These are phyloP conservation scores for Platysternon megacephalum DNA, from an alignment of 2,113 vertebrate species.

Conservation along the genomic window DNA sequence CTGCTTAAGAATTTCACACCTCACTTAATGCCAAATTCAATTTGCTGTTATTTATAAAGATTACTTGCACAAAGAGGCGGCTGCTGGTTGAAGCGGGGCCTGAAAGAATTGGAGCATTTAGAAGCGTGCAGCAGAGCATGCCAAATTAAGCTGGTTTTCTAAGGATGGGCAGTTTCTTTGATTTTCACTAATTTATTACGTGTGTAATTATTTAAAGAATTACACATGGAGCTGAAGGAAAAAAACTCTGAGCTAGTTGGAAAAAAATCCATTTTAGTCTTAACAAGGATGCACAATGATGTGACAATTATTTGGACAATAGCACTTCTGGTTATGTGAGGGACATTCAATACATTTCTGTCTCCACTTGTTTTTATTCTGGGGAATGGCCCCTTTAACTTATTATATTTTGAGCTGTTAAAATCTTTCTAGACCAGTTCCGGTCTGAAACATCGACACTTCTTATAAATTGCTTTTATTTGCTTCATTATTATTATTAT, in stretches of 20 bases:
- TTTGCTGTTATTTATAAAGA: conserved; percentile 40
- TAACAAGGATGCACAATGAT: neutral
- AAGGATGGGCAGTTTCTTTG: conserved; percentile 47
- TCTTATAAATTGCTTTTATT: neutral
- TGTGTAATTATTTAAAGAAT: conserved; percentile 66
- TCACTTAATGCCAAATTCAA: conserved; percentile 48
- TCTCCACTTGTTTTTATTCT: neutral
- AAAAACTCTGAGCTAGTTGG: conserved; percentile 9
- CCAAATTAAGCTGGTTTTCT: conserved; percentile 66
- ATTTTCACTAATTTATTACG: conserved; percentile 71
- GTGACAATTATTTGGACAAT: conserved; percentile 15
- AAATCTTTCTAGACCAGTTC: neutral
- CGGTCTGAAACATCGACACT: neutral
- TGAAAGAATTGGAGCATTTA: conserved; percentile 49
- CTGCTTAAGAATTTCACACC: conserved; percentile 57
- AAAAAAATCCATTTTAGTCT: conserved; percentile 11
- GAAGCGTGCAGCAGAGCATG: conserved; percentile 52
- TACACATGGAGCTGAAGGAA: conserved; percentile 32
- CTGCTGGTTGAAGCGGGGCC: conserved; percentile 40
- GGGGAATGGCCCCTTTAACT: neutral
- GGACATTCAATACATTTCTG: neutral
- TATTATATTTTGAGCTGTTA: neutral
- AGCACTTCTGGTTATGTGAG: neutral
- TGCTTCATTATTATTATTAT: neutral
- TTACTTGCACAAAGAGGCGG: conserved; percentile 55